Base-by-base conservation (phyloP, 2,797 vertebrate genomes). In the Hephaestus fuliginosus region DNA sequence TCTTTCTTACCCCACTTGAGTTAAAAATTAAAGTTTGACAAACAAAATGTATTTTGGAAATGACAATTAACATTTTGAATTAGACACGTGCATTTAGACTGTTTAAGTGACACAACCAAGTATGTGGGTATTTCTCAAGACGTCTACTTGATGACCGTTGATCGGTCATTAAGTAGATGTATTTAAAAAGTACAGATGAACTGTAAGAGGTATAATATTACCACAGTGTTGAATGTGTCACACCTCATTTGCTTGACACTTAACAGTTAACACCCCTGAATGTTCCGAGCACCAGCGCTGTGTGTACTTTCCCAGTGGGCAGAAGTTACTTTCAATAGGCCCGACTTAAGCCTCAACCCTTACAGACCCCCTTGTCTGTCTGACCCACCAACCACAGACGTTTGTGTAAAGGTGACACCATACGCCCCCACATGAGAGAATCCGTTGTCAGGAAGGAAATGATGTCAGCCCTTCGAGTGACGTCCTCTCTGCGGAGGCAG, bases 281-380 rank as follows among this genome's bases (percentile, higher is more conserved):
- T 90, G 90, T 93, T 93, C 88, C 86, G 43, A 75, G 43, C 73
- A 87, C n/a, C 33, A 20, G 11, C 4, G 2, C 11, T 41, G 25
- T 0, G 46, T 36, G 94, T 90, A 90, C 91, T 95, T 94, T 92
- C 93, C 93, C 13, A 75, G 93, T 92, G 87, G 91, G 91, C 73
- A 67, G 92, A 46, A 5, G 2, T 56, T 63, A 28, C 57, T 56
- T 28, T 63, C 30, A 64, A 41, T 14, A 61, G 17, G 14, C 51
- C 62, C 1, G 25, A 5, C 7, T 30, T 1, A 25, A 4, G 0
- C 11, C 3, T 0, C 14, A 13, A 33, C 49, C 14, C 7, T 25
- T 1, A 36, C 28, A 85, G 81, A 86, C 91, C 80, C 71, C 20
- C 33, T 13, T 9, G 5, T 56, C 17, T n/a, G 17, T 56, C 67